Evolutionary conservation across 2,113 vertebrate genomes (phyloP), one percentile per base, ranked within the genome.

Genomic region (Anguilla japonica): DNA sequence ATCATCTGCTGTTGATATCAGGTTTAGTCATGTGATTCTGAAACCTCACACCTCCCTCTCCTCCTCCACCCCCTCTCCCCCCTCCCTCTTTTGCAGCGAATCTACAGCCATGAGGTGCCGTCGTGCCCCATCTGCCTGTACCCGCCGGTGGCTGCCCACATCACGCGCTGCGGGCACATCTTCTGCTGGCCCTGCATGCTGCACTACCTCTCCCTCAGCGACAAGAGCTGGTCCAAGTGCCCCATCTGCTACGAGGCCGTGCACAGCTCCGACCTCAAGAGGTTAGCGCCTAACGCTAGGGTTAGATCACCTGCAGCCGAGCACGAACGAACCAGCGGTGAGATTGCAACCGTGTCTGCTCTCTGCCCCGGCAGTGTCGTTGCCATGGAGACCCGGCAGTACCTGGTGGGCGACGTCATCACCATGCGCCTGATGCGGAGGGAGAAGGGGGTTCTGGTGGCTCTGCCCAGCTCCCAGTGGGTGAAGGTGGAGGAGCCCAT

Each of bases 141-240:
- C 90, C 97, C 98, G 60, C 98, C 98, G 0, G 94, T 98, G 0
- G 97, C 97, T 39, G 98, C 98, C 43, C 98, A 97, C 95, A 99
- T 99, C 92, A 99, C 98, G 0, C 97, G 96, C 81, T 99, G 98
- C 43, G 98, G 98, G 78, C 98, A 99, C 92, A 99, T 99, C 93
- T 99, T 98, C 90, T 99, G 98, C 91, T 99, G 98, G 98, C 96
- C 98, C 0, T 99, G 98, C 92, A 99, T 99, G 93, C 95, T 99
- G 92, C 98, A 99, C 93, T 99, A 98, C 91, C 96, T 99, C 87
- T 98, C 98, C 85, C 91, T 99, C 81, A 96, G 97, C 57, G 98
- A 99, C 84, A 98, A 97, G 94, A 95, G 95, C 91, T 99, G 98
- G 98, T 97, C 98, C 87, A 99, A 98, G 93, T 99, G 98, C 90